Conservation (phyloP, 2,888 invertebrate genomes). For the Hecatera dysodea region DNA sequence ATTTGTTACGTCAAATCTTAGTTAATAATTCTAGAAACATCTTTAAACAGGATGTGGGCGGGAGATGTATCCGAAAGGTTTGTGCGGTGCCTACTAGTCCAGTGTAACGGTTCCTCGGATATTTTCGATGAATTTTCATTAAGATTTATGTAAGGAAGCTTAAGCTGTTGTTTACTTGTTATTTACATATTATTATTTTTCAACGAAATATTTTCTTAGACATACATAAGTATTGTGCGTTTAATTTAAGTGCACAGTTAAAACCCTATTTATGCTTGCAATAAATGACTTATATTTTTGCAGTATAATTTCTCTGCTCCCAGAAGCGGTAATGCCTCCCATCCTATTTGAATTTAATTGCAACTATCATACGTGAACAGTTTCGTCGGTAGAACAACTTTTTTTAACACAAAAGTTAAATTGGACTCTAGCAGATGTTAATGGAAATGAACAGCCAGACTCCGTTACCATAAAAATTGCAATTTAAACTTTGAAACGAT, state of each 20-base stretch:
- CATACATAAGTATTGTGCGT: neutral
- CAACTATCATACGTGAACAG: constrained; percentile 56
- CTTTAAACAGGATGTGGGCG: constrained; percentile 88
- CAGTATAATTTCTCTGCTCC: constrained; percentile 4
- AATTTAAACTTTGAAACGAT: constrained; percentile 62
- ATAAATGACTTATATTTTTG: neutral
- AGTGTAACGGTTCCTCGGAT: constrained; percentile 28
- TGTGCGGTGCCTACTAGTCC: constrained; percentile 58
- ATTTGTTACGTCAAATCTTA: constrained; percentile 89
- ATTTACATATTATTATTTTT: neutral
- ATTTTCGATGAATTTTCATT: constrained; percentile 50
- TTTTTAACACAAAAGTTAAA: constrained; percentile 66
- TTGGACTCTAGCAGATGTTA: constrained; percentile 65
- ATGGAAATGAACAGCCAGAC: constrained; percentile 62
- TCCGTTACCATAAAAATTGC: constrained; percentile 65
- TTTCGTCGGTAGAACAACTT: constrained; percentile 38
- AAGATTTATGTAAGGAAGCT: constrained; percentile 40
- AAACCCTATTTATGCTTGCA: neutral
- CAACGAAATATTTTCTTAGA: neutral
- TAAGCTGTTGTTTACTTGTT: neutral
- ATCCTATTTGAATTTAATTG: constrained; percentile 45
- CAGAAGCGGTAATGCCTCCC: constrained; percentile 7
- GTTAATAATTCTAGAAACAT: constrained; percentile 90
- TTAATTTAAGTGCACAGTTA: neutral
- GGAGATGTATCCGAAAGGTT: constrained; percentile 77